These are phyloP conservation scores for Melanogrammus aeglefinus DNA, from an alignment of 2,797 vertebrate species.

Conservation along the genomic window DNA sequence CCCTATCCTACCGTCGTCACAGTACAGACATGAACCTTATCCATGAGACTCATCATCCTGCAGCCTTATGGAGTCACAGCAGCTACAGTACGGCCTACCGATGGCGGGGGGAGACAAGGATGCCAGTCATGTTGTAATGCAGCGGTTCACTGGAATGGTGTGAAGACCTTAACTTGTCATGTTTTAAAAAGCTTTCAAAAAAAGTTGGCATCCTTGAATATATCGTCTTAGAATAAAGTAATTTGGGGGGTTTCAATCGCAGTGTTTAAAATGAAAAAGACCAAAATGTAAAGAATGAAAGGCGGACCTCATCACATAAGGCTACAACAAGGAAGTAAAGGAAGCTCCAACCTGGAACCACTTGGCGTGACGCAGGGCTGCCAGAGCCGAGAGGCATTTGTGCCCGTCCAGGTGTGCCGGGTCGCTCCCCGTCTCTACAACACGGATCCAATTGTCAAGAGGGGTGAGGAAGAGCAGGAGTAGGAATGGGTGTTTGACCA, in stretches of 20 bases:
- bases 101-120: slow-evolving; percentile 71
- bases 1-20: slow-evolving; percentile 80
- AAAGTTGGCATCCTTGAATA: slow-evolving; percentile 79
- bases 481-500: slow-evolving; percentile 99
- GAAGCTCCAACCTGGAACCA: slow-evolving; percentile 99
- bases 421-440: slow-evolving; percentile 99
- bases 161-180: slow-evolving; percentile 46
- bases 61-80: slow-evolving; percentile 97
- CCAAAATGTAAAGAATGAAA: slow-evolving; percentile 56
- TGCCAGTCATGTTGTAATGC: slow-evolving; percentile 56
- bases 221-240: slow-evolving; percentile 35
- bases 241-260: slow-evolving; percentile 5
- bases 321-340: slow-evolving; percentile 99
- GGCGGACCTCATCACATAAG: slow-evolving; percentile 88
- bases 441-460: slow-evolving; percentile 99
- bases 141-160: background rate
- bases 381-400: slow-evolving; percentile 99
- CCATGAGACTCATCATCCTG: slow-evolving; percentile 90
- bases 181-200: slow-evolving; percentile 22
- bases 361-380: slow-evolving; percentile 99
- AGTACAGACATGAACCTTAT: slow-evolving; percentile 87
- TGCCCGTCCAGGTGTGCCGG: slow-evolving; percentile 99
- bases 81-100: slow-evolving; percentile 29
- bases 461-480: slow-evolving; percentile 96
- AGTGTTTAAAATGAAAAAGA: slow-evolving; percentile 65